A percentile compares a stretch with the other conserved stretches of the same genome.
Evolutionary conservation across 2,797 vertebrate genomes (phyloP).

Genomic region (Corythornis leucogaster): DNA sequence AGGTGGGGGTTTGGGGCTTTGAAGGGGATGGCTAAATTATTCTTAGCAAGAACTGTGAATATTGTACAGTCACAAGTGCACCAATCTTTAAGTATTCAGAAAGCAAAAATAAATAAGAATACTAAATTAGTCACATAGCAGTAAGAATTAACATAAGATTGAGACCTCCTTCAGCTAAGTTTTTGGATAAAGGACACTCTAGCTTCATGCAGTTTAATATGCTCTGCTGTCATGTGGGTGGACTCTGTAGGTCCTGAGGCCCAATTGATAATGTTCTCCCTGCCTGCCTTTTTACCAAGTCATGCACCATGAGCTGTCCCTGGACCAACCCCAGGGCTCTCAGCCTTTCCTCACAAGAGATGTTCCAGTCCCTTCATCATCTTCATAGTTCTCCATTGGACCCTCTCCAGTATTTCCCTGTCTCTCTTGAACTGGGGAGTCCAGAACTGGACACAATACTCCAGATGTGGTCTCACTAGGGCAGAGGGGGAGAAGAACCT

Average conservation of each 20-base stretch:
- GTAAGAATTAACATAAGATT: constrained; percentile 16
- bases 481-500: too few relatives aligned
- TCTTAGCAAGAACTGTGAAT: not conserved
- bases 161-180: not conserved
- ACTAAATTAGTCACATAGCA: not conserved
- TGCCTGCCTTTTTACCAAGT: not conserved
- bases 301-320: fast-evolving
- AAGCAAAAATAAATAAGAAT: constrained; percentile 35
- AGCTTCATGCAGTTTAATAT: not conserved
- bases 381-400: too few relatives aligned
- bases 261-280: not conserved
- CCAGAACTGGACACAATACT: too few relatives aligned
- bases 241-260: not conserved
- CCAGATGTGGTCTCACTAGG: too few relatives aligned
- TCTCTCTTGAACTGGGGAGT: too few relatives aligned
- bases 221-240: not conserved
- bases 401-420: too few relatives aligned
- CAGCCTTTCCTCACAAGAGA: too few relatives aligned
- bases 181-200: not conserved
- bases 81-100: not conserved
- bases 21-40: constrained; percentile 14
- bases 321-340: not conserved
- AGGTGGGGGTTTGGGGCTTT: not conserved
- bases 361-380: too few relatives aligned
- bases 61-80: not conserved